Evolutionary conservation across 2,113 vertebrate species (phyloP), one percentile per base, ranked within the genome.

Genomic region (Cottus gobio): DNA sequence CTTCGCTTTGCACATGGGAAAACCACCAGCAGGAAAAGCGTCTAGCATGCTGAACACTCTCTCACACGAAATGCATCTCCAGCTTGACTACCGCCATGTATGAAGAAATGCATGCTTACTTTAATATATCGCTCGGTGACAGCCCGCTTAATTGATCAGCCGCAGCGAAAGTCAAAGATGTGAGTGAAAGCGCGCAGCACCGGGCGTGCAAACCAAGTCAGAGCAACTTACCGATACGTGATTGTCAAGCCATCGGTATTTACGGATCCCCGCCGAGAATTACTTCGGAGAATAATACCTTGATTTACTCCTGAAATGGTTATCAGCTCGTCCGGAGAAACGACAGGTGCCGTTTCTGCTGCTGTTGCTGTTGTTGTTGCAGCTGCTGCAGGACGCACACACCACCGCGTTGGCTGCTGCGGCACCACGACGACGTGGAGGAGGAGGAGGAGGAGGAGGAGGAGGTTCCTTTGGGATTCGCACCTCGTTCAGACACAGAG

Each of bases 141-240:
- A 64, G 10, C n/a, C 30, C 67, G 8, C 26, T 66, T 54, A 39
- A 70, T 44, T 65, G 22, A 65, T 37, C 56, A 63, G 31, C 72
- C 64, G 67, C 82, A 77, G 75, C 56, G 60, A 71, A 22, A 67
- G 5, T 52, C 22, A 11, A 18, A 71, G 68, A 63, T 30, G 34
- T 15, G 56, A 75, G 72, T 75, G 16, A 70, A 61, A 77, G 67
- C 81, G 84, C 77, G 63, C 74, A 64, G 76, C 78, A 15, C 31
- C n/a, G 57, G 67, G 31, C 54, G 50, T 44, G 31, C 18, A 85
- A 75, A 82, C 79, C 84, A 89, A 87, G 81, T 82, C 65, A 70
- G 64, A 65, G 71, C 34, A 90, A 93, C 92, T 93, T 88, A 93
- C 92, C 80, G 86, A 89, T 72, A 75, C 81, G 81, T 90, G 84